These are phyloP conservation scores for Semaprochilodus insignis DNA, from an alignment of 2,797 vertebrate species.

Conservation along the genomic window DNA sequence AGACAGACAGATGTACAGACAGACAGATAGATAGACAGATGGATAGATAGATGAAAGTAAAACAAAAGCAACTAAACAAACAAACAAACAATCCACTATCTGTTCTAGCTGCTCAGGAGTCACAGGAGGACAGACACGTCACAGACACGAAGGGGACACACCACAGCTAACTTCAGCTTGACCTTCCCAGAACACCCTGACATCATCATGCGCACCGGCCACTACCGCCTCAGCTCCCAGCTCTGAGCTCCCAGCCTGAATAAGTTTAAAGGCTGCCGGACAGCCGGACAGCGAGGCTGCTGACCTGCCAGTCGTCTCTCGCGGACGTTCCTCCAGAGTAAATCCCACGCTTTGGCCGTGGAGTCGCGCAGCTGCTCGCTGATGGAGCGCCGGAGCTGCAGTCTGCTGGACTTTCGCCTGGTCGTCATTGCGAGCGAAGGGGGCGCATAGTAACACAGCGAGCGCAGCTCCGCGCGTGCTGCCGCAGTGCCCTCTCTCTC, in stretches of 20 bases:
- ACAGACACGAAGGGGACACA: too few relatives aligned
- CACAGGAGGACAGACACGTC: neutral
- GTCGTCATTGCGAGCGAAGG: conserved; percentile 73
- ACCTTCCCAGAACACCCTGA: conserved; percentile 73
- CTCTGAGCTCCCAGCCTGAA: neutral
- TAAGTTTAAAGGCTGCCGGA: neutral
- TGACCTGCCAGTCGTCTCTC: conserved; percentile 92
- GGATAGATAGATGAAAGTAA: too few relatives aligned
- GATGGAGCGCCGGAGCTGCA: conserved; percentile 85
- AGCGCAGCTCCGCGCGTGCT: conserved; percentile 48
- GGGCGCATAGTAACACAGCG: conserved; percentile 47
- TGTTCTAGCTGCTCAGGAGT: neutral
- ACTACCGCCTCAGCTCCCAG: neutral
- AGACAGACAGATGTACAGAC: too few relatives aligned
- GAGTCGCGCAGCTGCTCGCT: conserved; percentile 90
- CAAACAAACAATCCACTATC: neutral
- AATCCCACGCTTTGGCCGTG: conserved; percentile 90
- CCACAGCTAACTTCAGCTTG: conserved; percentile 71
- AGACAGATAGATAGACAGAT: too few relatives aligned
- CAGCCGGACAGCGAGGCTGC: conserved; percentile 60
- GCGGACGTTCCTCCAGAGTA: conserved; percentile 90
- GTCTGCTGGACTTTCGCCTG: conserved; percentile 72
- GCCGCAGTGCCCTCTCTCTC: conserved; percentile 74
- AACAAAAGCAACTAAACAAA: neutral
- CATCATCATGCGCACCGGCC: conserved; percentile 33